These are phyloP conservation scores for Trogon surrucura DNA, from an alignment of 2,113 vertebrate species.

Conservation along the genomic window DNA sequence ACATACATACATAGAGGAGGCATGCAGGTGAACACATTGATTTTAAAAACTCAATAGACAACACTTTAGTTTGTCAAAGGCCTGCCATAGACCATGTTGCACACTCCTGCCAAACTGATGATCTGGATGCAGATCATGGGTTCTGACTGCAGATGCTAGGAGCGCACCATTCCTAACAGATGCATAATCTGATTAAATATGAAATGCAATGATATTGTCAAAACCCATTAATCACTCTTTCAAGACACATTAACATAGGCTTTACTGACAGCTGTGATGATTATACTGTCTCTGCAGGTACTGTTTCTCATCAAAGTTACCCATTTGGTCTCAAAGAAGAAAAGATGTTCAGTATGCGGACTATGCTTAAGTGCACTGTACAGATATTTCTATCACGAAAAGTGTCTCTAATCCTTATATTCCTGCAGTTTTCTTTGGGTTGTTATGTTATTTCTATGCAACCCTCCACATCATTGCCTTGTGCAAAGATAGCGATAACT, in stretches of 20 bases:
- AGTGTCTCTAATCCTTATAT: background rate
- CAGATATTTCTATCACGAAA: background rate
- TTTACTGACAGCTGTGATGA: slow-evolving; percentile 78
- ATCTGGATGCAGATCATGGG: slow-evolving; percentile 72
- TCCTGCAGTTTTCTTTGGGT: background rate
- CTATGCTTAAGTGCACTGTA: background rate
- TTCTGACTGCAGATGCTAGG: slow-evolving; percentile 76
- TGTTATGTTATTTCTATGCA: background rate
- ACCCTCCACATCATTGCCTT: background rate
- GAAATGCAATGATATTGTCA: slow-evolving; percentile 82
- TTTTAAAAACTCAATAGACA: background rate
- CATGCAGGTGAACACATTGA: background rate
- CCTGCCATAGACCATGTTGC: background rate
- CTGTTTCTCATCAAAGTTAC: slow-evolving; percentile 9
- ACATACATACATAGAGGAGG: background rate
- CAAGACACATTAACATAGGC: slow-evolving; percentile 69
- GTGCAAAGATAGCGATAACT: background rate
- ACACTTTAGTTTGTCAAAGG: slow-evolving; percentile 35
- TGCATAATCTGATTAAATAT: slow-evolving; percentile 83
- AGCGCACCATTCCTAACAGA: slow-evolving; percentile 77
- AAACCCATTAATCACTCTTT: slow-evolving; percentile 84
- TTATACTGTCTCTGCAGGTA: slow-evolving; percentile 47
- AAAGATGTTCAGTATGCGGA: background rate
- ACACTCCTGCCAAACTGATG: slow-evolving; percentile 44
- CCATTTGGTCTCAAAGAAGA: background rate